Base-by-base conservation (phyloP, 1,140 invertebrate species). In the Saxidomus purpurata region DNA sequence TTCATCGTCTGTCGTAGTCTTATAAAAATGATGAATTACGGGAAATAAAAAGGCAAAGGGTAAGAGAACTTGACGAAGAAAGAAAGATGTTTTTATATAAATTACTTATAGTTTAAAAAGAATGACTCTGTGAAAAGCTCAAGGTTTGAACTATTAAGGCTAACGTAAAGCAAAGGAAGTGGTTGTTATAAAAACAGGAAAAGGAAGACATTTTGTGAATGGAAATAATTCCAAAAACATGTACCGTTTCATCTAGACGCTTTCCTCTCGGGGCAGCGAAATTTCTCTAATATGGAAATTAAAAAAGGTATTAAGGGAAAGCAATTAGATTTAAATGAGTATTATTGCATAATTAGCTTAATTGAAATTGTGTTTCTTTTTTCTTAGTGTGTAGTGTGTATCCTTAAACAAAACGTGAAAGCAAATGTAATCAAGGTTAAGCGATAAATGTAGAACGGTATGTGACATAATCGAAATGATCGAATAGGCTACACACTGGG, bases 191-290 rank as follows among this genome's bases (percentile, higher is more conserved):
- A n/a, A n/a, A n/a, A n/a, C n/a, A n/a, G n/a, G n/a, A n/a, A n/a
- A n/a, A n/a, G n/a, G n/a, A n/a, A n/a, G n/a, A n/a, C n/a, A n/a
- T n/a, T n/a, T n/a, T n/a, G 59, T 6, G 28, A 61, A 61, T 22
- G 28, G 59, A n/a, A n/a, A 61, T 61, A 61, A 9, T 61, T 61
- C 6, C 31, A 17, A 76, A 76, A 76, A 9, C 25, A 28, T 28
- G 67, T 79, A 79, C 76, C 76, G 28, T 15, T 22, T 31, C 19
- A 38, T 79, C 76, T 36, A 15, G 4, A 6, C 76, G 43, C 28
- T 79, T 79, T 49, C 76, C 76, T 55, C 76, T 52, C 19, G 76
- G 76, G 13, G 76, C 76, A 34, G 47, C 76, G 25, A 79, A 79
- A 17, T 79, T 79, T 55, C 49, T 79, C 76, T 79, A 79, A 67